Percentiles rank a stretch among this genome's conserved stretches.
Conservation (phyloP, 2,797 vertebrate genomes). For the Naso thynnoides region DNA sequence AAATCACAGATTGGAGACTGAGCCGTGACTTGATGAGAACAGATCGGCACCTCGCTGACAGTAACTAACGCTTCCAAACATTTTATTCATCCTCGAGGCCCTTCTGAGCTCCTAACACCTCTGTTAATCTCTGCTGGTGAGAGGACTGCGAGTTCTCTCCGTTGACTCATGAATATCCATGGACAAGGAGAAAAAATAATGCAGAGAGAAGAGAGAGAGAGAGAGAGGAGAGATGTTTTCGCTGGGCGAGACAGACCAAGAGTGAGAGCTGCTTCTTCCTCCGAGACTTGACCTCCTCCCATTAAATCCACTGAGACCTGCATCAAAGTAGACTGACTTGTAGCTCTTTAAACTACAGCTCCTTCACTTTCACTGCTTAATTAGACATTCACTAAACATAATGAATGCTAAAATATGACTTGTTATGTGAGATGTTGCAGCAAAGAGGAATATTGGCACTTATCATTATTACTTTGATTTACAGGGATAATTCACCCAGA, state of each 20-base stretch:
- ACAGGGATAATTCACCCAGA: too few species aligned
- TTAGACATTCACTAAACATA: constrained; percentile 35
- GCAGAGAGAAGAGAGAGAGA: constrained; percentile 8
- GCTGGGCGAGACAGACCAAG: constrained; percentile 2
- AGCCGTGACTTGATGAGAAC: constrained; percentile 60
- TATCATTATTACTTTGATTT: too few species aligned
- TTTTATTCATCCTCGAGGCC: constrained; percentile 26
- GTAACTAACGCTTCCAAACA: constrained; percentile 33
- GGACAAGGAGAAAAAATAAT: constrained; percentile 8
- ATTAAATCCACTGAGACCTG: constrained; percentile 8
- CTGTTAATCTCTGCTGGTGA: constrained; percentile 49
- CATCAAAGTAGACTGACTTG: constrained; percentile 20
- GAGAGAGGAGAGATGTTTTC: neutral
- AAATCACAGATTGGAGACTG: constrained; percentile 35
- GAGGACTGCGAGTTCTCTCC: constrained; percentile 28
- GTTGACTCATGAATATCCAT: constrained; percentile 47
- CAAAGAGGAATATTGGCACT: neutral
- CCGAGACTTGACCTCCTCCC: constrained; percentile 25
- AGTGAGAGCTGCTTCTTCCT: constrained; percentile 19
- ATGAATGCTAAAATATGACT: constrained; percentile 42
- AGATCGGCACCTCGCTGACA: constrained; percentile 53
- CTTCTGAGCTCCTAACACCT: constrained; percentile 39
- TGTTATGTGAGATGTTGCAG: constrained; percentile 8
- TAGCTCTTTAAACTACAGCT: constrained; percentile 40
- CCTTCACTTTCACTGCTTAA: constrained; percentile 33